These are phyloP conservation scores for Stegophylla sp. DNA, from an alignment of 2,888 invertebrate species.

Conservation along the genomic window DNA sequence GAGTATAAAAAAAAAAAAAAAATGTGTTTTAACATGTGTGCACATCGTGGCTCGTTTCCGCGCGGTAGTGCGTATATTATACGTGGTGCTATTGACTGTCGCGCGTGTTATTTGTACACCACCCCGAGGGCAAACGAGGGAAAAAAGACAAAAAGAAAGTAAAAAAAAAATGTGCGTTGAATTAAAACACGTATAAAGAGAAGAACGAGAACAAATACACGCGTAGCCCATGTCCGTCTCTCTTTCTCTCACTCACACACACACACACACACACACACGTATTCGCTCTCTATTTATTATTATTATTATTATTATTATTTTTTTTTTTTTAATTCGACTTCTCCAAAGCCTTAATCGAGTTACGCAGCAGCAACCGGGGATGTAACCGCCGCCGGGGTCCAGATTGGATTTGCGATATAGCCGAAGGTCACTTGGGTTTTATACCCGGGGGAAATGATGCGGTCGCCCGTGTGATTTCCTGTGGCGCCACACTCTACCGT, in stretches of 20 bases:
- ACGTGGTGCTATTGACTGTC: slow-evolving; percentile 3
- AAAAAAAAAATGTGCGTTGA: not conserved
- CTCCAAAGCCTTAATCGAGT: slow-evolving; percentile 42
- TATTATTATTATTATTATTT: not conserved
- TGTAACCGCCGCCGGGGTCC: slow-evolving; percentile 33
- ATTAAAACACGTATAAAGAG: slow-evolving; percentile 17
- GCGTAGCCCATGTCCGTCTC: not conserved
- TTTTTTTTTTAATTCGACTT: slow-evolving; percentile 53
- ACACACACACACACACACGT: too few relatives aligned
- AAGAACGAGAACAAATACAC: slow-evolving; percentile 35
- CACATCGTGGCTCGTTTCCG: too few relatives aligned
- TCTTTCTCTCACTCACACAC: not conserved
- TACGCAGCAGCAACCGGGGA: slow-evolving; percentile 35
- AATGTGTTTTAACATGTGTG: too few relatives aligned
- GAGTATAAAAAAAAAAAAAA: too few relatives aligned
- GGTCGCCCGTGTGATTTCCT: slow-evolving; percentile 48
- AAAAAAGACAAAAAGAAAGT: not conserved
- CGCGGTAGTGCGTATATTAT: too few relatives aligned
- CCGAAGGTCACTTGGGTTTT: slow-evolving; percentile 57
- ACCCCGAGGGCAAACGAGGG: not conserved
- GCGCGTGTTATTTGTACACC: slow-evolving; percentile 10
- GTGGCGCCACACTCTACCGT: slow-evolving; percentile 35
- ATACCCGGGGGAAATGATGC: slow-evolving; percentile 53
- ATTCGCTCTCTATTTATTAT: not conserved
- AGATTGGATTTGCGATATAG: slow-evolving; percentile 54